phyloP scores from a whole-genome alignment of 1,140 invertebrate genomes.

The Diuraphis noxia region DNA sequence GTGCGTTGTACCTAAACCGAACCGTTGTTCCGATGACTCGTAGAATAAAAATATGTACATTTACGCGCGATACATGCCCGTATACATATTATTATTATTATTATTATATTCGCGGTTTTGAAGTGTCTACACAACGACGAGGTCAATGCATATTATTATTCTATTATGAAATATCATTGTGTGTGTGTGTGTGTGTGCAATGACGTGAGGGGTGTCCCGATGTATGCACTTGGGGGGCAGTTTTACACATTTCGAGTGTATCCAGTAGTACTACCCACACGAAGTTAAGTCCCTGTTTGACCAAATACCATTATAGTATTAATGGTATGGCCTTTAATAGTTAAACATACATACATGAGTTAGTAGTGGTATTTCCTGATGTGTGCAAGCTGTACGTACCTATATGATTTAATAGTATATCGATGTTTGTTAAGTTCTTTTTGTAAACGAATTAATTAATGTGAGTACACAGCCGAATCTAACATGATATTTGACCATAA shows the following conservation, averaged over 20 bases:
- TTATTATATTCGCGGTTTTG: not conserved
- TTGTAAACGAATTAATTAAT: too few species aligned
- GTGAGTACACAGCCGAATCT: too few species aligned
- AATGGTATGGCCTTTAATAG: not conserved
- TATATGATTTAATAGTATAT: not conserved
- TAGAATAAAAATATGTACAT: not conserved
- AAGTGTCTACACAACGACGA: not conserved
- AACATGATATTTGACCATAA: too few species aligned
- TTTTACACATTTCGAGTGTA: constrained; percentile 9
- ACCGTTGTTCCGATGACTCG: not conserved
- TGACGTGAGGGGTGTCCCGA: not conserved
- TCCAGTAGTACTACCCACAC: not conserved
- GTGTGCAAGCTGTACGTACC: not conserved
- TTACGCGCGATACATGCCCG: not conserved
- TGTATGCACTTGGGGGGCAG: not conserved
- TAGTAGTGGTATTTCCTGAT: too few species aligned
- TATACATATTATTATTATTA: not conserved
- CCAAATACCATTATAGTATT: not conserved
- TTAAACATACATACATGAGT: not conserved
- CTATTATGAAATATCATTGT: not conserved
- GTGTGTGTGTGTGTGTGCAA: not conserved
- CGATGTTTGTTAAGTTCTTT: too few species aligned
- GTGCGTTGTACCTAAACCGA: not conserved
- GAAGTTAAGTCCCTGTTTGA: not conserved
- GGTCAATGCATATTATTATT: constrained; percentile 16